Evolutionary conservation across 92 coral and sea anemone genomes (phyloP).

Genomic region (Phenganax stokvisi): DNA sequence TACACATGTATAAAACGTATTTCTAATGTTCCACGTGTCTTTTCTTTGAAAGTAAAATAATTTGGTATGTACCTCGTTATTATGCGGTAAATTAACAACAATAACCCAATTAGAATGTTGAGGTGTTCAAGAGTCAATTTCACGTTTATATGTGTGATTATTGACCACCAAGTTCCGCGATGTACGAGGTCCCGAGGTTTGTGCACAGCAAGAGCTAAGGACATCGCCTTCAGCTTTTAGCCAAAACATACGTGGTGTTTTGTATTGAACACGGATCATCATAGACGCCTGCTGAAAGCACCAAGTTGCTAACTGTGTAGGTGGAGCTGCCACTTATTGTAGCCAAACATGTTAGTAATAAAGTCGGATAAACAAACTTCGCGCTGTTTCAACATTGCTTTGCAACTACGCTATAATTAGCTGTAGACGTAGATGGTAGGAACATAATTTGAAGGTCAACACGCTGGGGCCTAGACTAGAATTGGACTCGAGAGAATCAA

Average conservation of each 20-base stretch:
- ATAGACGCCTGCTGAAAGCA: conserved; percentile 38
- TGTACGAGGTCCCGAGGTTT: conserved; percentile 9
- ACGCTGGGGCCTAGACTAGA: background rate
- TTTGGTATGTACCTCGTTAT: no score
- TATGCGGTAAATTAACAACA: no score
- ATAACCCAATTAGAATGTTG: background rate
- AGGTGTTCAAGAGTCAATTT: background rate
- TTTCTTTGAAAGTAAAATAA: no score
- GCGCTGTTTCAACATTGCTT: background rate
- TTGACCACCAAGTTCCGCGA: conserved; percentile 15
- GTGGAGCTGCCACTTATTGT: conserved; percentile 37
- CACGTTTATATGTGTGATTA: background rate
- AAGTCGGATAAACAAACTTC: conserved; percentile 31
- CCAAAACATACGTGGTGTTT: conserved; percentile 28
- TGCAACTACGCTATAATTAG: background rate
- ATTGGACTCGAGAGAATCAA: background rate
- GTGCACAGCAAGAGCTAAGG: conserved; percentile 26
- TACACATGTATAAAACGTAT: no score
- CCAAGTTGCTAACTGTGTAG: conserved; percentile 36
- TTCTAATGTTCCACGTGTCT: no score
- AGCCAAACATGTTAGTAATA: conserved; percentile 23
- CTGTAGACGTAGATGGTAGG: background rate
- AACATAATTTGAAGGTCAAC: no score
- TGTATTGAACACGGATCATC: conserved; percentile 28
- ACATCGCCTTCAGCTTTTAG: conserved; percentile 9